A percentile compares a stretch with the other conserved stretches of the same genome.
Conservation (phyloP, 2,797 vertebrate genomes). For the Xenops minutus region DNA sequence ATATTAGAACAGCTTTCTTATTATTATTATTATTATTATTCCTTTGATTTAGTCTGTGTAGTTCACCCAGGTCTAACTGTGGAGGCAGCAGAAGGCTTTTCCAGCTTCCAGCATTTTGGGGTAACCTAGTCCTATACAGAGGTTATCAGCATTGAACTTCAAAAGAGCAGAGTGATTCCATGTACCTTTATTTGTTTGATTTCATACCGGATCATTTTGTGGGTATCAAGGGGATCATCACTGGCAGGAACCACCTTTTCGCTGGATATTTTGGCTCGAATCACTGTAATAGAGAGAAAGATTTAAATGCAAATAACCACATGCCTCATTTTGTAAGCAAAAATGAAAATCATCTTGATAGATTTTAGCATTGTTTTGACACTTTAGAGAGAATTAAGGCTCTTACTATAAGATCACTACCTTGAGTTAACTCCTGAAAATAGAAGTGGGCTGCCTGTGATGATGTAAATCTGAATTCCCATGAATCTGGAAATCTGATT, state of each 20-base stretch:
- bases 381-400: background rate
- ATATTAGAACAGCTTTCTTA: background rate
- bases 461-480: background rate
- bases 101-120: background rate
- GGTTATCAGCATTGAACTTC: slow-evolving; percentile 3
- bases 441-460: background rate
- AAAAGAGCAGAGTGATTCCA: slow-evolving; percentile 50
- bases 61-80: background rate
- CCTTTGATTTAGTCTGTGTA: background rate
- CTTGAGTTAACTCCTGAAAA: background rate
- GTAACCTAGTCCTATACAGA: background rate
- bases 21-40: background rate
- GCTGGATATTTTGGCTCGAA: slow-evolving; percentile 87
- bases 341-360: background rate
- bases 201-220: slow-evolving; percentile 92
- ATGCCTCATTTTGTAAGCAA: background rate
- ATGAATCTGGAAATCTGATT: background rate
- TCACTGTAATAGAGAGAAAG: slow-evolving; percentile 77
- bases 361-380: background rate
- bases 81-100: background rate
- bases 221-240: slow-evolving; percentile 80
- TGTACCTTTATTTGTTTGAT: slow-evolving; percentile 96
- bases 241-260: slow-evolving; percentile 89
- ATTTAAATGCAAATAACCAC: background rate
- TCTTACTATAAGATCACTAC: background rate